These are phyloP conservation scores for Drosophila seclusa DNA, from an alignment of 2,888 invertebrate genomes.

Conservation along the genomic window DNA sequence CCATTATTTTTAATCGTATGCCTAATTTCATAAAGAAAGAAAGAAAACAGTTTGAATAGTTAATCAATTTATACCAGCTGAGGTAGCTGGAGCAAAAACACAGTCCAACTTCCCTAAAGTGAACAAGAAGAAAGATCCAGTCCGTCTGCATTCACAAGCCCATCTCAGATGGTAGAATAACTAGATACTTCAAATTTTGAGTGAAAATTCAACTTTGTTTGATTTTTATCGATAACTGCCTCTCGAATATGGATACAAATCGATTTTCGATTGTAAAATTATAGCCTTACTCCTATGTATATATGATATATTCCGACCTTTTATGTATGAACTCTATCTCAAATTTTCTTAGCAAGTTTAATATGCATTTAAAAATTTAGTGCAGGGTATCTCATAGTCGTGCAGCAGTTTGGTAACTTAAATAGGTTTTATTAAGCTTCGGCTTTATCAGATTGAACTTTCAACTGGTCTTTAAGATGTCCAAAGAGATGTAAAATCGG, in stretches of 20 bases:
- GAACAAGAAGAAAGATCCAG: background rate
- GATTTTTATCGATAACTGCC: background rate
- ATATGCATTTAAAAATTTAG: background rate
- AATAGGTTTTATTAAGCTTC: background rate
- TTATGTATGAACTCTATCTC: background rate
- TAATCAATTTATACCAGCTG: background rate
- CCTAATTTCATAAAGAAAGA: background rate
- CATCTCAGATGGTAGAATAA: background rate
- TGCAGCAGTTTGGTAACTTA: background rate
- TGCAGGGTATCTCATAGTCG: background rate
- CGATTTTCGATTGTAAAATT: background rate
- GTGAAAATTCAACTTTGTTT: background rate
- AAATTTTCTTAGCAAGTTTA: too few species aligned
- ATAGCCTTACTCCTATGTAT: background rate
- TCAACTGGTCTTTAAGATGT: background rate
- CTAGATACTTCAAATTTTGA: background rate
- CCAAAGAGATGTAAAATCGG: background rate
- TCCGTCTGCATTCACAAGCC: background rate
- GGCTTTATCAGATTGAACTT: too few species aligned
- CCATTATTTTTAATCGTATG: background rate
- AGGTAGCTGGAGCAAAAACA: background rate
- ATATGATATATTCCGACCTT: background rate
- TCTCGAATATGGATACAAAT: background rate
- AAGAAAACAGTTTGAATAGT: background rate
- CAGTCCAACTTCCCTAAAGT: background rate